phyloP scores from a whole-genome alignment of 2,113 vertebrate species.

The Phrynosoma platyrhinos region DNA sequence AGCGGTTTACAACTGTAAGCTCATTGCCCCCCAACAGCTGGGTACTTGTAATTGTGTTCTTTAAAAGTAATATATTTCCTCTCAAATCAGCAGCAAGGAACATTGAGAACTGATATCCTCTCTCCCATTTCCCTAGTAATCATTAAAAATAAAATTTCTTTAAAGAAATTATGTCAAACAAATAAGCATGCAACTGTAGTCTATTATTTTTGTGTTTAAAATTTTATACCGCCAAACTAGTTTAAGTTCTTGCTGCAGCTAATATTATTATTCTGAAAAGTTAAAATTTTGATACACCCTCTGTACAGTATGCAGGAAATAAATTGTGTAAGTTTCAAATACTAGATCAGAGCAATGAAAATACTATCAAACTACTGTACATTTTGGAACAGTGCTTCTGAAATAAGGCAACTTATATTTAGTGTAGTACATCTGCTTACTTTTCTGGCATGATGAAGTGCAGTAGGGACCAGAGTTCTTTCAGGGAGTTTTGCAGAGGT shows the following conservation, averaged over 20 bases:
- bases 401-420: not conserved
- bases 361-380: not conserved
- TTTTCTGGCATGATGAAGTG: conserved; percentile 99
- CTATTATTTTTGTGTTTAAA: not conserved
- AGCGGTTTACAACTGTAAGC: too few species aligned
- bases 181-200: not conserved
- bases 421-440: conserved; percentile 77
- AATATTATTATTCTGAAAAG: not conserved
- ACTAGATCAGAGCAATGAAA: not conserved
- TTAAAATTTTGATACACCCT: not conserved
- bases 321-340: not conserved
- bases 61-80: not conserved
- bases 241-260: not conserved
- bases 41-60: not conserved
- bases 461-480: conserved; percentile 97
- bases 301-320: not conserved
- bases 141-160: not conserved
- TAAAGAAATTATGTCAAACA: not conserved
- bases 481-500: conserved; percentile 96
- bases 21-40: too few species aligned
- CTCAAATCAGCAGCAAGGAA: not conserved
- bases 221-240: not conserved
- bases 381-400: not conserved
- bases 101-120: not conserved
- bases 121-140: too few species aligned